Base-by-base conservation (phyloP, 2,888 invertebrate species). In the Tanypteryx hageni region DNA sequence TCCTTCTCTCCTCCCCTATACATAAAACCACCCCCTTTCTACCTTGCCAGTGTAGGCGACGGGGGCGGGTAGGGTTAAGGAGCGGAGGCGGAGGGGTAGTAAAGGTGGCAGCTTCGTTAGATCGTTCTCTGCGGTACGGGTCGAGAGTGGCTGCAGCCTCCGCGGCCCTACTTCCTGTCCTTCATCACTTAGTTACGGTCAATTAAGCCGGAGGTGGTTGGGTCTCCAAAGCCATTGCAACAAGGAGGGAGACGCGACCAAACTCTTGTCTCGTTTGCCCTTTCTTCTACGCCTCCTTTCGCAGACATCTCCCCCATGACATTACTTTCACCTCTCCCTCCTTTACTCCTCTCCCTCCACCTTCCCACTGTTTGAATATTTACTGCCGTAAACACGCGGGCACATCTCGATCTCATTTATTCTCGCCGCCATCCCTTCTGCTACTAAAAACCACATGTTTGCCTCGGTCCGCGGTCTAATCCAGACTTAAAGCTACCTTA, bases 161-260 rank as follows among this genome's bases (percentile, higher is more conserved):
- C 31, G 27, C 27, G 31, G 31, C 0, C 22, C 14, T 22, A n/a
- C 27, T 86, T 22, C 31, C 16, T 27, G 14, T 11, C 59, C 59
- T 59, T 22, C 86, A 22, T 59, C 59, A 59, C 59, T 59, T 56
- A 59, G 86, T 86, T 56, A 59, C 59, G 86, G 86, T 86, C 86
- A 85, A 85, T 85, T 85, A 86, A 59, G 18, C 16, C 59, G 59
- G 13, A 59, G 22, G 22, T 56, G 56, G 27, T 86, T 27, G 14
- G 11, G 9, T 82, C 81, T 27, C 16, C 16, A 44, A 61, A 18
- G 86, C 22, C 44, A 59, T 27, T 27, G 59, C 22, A 27, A 57
- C 18, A 57, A 22, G 86, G 59, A 10, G 81, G 44, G 31, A 82
- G 76, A 27, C 22, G 18, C 76, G 27, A 76, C 76, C 44, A 27